These are phyloP conservation scores for Ophthalmolycus amberensis DNA, from an alignment of 2,113 vertebrate genomes.

Conservation along the genomic window DNA sequence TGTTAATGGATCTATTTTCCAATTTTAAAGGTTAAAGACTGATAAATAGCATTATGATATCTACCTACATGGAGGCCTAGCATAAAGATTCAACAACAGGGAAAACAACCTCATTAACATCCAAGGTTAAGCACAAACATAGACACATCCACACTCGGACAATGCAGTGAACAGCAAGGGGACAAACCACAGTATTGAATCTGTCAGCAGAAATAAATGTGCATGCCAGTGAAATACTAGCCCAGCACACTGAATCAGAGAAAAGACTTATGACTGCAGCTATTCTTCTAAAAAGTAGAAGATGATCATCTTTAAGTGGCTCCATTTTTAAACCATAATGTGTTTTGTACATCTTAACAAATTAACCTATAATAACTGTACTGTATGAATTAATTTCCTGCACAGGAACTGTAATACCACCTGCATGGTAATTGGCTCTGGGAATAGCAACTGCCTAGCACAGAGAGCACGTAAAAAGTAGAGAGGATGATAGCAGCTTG, in stretches of 20 bases:
- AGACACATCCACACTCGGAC: conserved; percentile 2
- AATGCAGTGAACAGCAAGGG: conserved; percentile 36
- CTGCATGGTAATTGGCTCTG: conserved; percentile 44
- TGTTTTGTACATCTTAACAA: conserved; percentile 12
- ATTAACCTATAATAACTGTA: conserved; percentile 33
- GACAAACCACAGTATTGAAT: conserved; percentile 44
- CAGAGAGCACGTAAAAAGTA: conserved; percentile 6
- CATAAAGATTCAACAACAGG: conserved; percentile 28
- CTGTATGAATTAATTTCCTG: conserved; percentile 26
- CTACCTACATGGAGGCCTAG: not conserved
- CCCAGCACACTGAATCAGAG: conserved; percentile 42
- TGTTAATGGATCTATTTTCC: not conserved
- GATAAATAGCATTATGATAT: not conserved
- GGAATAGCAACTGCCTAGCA: conserved; percentile 5
- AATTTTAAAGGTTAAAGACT: conserved; percentile 5
- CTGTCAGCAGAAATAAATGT: conserved; percentile 63
- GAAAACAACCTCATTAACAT: conserved; percentile 34
- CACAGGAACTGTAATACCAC: conserved; percentile 26
- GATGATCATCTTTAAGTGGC: conserved; percentile 34
- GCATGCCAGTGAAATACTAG: conserved; percentile 49
- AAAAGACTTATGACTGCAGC: conserved; percentile 34
- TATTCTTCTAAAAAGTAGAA: conserved; percentile 25
- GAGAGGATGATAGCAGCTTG: conserved; percentile 6
- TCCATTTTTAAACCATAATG: conserved; percentile 28
- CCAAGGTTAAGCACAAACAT: conserved; percentile 41